Conservation (phyloP, 2,113 vertebrate species). For the Varanus komodoensis region DNA sequence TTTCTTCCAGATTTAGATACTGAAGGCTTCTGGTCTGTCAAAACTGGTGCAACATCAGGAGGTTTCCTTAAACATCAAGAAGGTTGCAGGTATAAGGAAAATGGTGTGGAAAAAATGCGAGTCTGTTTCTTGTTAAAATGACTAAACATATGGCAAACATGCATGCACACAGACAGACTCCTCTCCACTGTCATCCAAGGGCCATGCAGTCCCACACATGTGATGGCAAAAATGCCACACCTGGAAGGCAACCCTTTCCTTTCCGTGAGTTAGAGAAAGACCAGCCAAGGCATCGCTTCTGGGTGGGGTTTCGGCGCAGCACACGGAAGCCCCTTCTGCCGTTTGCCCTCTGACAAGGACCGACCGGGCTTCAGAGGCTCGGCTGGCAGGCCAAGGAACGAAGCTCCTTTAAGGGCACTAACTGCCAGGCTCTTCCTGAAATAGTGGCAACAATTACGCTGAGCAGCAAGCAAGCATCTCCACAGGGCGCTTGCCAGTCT, state of each 20-base stretch:
- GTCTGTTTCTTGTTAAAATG: neutral
- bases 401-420: neutral
- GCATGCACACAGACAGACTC: neutral
- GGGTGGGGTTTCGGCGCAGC: neutral
- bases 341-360: neutral
- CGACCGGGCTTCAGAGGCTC: neutral
- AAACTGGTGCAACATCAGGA: conserved; percentile 74
- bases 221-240: no score
- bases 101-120: neutral
- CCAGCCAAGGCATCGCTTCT: no score
- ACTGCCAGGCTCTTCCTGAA: neutral
- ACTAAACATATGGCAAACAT: neutral
- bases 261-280: neutral
- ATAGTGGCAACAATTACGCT: neutral
- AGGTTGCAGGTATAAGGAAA: conserved; percentile 22
- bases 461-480: neutral
- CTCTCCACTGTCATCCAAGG: neutral
- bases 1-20: conserved; percentile 97
- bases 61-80: conserved; percentile 79
- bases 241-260: no score
- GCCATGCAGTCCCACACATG: neutral
- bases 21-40: conserved; percentile 87
- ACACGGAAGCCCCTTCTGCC: neutral
- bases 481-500: neutral
- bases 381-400: neutral